Evolutionary conservation across 2,888 invertebrate species (phyloP).

Genomic region (Rotaria socialis): DNA sequence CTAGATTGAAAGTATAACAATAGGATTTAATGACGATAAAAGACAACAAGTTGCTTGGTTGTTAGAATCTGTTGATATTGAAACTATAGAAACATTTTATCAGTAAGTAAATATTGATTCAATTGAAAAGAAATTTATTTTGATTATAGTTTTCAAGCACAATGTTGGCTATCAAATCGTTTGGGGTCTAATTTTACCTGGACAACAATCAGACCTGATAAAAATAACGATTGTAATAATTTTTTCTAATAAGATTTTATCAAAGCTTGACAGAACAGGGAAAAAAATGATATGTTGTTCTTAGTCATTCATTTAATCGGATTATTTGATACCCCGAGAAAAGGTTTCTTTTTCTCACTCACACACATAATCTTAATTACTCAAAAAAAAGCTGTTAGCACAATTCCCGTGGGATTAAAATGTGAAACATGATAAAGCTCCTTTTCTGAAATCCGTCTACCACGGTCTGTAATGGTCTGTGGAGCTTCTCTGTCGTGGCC

Average conservation of each 20-base stretch:
- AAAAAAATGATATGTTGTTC: no score
- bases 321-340: no score
- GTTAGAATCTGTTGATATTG: not conserved
- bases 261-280: no score
- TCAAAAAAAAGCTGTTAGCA: no score
- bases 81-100: not conserved
- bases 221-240: not conserved
- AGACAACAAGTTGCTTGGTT: not conserved
- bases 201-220: not conserved
- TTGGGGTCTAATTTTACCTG: not conserved
- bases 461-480: no score
- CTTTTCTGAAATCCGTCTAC: no score
- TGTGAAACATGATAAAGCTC: no score
- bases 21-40: not conserved
- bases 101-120: not conserved
- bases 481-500: no score
- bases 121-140: not conserved
- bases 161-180: constrained; percentile 7
- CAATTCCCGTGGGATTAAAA: no score
- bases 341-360: no score
- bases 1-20: constrained; percentile 19
- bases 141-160: not conserved
- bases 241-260: not conserved
- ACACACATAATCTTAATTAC: no score
- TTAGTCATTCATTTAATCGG: no score